These are phyloP conservation scores for Pseudococcus jackbeardsleyi DNA, from an alignment of 2,888 invertebrate genomes.

Conservation along the genomic window DNA sequence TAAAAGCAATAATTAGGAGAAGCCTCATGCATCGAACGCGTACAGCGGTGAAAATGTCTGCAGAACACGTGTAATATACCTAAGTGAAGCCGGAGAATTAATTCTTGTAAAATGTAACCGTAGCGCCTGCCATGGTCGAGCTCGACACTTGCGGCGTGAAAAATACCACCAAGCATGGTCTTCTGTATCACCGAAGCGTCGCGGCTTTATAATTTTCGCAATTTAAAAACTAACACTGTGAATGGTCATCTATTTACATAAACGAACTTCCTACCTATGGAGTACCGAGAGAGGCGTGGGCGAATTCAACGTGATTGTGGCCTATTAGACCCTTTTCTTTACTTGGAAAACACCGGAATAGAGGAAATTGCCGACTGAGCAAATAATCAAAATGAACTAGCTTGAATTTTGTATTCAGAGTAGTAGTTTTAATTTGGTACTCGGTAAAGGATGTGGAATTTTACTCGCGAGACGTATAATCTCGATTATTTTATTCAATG, in stretches of 20 bases:
- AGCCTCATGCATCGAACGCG: not conserved
- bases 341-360: not conserved
- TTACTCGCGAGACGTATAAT: constrained; percentile 37
- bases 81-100: not conserved
- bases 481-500: constrained; percentile 41
- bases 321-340: constrained; percentile 1
- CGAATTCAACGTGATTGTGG: not conserved
- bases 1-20: constrained; percentile 27
- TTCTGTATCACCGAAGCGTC: not conserved
- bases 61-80: constrained; percentile 16
- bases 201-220: not conserved
- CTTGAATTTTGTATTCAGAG: constrained; percentile 17
- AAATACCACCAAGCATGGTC: not conserved
- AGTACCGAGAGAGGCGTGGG: not conserved
- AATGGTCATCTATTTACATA: not conserved
- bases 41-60: not conserved
- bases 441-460: constrained; percentile 9
- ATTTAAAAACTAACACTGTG: not conserved
- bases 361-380: constrained; percentile 29
- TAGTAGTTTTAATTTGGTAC: constrained; percentile 24
- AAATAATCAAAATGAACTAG: constrained; percentile 15
- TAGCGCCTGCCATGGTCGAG: not conserved
- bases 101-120: not conserved
- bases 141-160: not conserved
- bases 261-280: not conserved